phyloP scores from a whole-genome alignment of 1,140 invertebrate species.

The Aphelenchoides avenae region DNA sequence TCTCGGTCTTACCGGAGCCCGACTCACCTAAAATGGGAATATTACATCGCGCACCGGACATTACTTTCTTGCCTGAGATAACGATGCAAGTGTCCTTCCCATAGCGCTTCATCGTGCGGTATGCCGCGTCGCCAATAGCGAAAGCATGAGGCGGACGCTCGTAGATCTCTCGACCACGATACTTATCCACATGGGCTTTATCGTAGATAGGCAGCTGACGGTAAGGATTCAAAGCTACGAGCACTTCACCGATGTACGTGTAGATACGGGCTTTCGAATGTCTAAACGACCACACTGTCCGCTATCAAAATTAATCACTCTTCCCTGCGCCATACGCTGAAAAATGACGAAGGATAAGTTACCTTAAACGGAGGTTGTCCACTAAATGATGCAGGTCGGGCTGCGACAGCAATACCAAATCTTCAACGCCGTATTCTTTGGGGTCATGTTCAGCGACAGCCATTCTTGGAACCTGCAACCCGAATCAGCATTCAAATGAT shows the following conservation, averaged over 20 bases:
- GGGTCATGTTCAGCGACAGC: too few relatives aligned
- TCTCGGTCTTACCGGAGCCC: slow-evolving; percentile 96
- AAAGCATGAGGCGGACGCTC: slow-evolving; percentile 96
- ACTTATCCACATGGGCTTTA: slow-evolving; percentile 88
- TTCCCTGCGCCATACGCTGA: too few relatives aligned
- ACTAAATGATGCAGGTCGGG: too few relatives aligned
- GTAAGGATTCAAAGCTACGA: slow-evolving; percentile 98
- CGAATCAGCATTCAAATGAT: too few relatives aligned
- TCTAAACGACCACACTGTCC: too few relatives aligned
- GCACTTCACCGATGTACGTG: slow-evolving; percentile 95
- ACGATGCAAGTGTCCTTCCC: slow-evolving; percentile 97
- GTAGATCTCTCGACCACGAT: slow-evolving; percentile 92
- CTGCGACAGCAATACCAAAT: too few relatives aligned
- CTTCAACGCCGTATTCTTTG: too few relatives aligned
- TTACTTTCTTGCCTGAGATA: slow-evolving; percentile 70
- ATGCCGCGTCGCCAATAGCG: slow-evolving; percentile 94
- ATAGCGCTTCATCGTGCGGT: slow-evolving; percentile 66
- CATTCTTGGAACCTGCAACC: too few relatives aligned
- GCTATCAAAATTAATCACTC: too few relatives aligned
- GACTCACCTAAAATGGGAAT: slow-evolving; percentile 68
- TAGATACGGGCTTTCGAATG: slow-evolving; percentile 71
- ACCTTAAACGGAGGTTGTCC: too few relatives aligned
- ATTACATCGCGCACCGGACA: too few relatives aligned
- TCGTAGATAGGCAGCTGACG: slow-evolving; percentile 96
- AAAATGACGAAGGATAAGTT: too few relatives aligned